These are phyloP conservation scores for Sarcophilus harrisii DNA, from an alignment of 2,797 vertebrate species.

Conservation along the genomic window DNA sequence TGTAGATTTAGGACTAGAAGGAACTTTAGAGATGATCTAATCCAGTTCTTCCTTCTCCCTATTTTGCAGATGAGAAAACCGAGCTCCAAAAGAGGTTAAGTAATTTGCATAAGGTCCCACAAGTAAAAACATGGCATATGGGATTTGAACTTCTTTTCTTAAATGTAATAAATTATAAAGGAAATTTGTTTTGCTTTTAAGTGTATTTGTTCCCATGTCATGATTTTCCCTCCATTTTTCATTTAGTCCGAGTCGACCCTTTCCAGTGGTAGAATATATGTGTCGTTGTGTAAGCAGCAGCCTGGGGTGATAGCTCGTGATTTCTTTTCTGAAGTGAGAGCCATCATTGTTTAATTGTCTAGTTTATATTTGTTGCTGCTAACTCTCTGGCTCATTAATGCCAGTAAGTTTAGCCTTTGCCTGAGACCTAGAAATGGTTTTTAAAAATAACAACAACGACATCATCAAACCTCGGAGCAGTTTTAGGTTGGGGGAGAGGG, in stretches of 20 bases:
- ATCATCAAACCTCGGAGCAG: not conserved
- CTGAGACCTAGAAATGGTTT: constrained; percentile 67
- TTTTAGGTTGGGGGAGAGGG: constrained; percentile 10
- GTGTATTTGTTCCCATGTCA: constrained; percentile 22
- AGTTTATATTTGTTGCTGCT: constrained; percentile 61
- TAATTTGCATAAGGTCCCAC: not conserved
- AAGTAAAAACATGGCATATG: not conserved
- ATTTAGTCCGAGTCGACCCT: constrained; percentile 35
- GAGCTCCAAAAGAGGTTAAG: not conserved
- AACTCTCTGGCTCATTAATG: constrained; percentile 8
- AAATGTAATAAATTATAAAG: not conserved
- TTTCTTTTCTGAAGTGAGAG: constrained; percentile 68
- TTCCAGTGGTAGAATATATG: not conserved
- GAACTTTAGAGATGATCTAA: not conserved
- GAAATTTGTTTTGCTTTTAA: not conserved
- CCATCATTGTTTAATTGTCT: constrained; percentile 19
- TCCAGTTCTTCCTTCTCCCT: not conserved
- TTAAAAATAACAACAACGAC: constrained; percentile 50
- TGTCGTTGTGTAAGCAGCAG: constrained; percentile 6
- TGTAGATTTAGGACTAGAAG: not conserved
- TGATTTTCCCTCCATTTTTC: not conserved
- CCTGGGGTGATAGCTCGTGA: constrained; percentile 31
- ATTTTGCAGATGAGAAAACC: not conserved
- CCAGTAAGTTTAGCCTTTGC: constrained; percentile 28
- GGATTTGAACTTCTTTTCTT: not conserved